Percentiles rank a stretch among this genome's conserved stretches.
phyloP scores from a whole-genome alignment of 2,888 invertebrate genomes.

The Pyrgus malvae region DNA sequence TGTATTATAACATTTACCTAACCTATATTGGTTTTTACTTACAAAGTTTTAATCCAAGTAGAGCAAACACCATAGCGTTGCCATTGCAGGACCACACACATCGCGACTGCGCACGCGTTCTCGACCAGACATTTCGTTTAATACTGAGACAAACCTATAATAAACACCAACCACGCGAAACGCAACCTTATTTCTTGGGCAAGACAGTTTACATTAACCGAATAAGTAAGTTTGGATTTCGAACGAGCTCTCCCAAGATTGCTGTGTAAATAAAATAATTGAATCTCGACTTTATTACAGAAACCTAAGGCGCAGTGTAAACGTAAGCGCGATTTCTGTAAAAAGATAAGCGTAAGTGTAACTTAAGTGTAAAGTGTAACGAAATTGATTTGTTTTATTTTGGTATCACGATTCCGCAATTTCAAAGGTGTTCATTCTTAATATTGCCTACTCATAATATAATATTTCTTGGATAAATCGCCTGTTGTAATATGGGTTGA shows the following conservation, averaged over 20 bases:
- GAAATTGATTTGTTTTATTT: slow-evolving; percentile 46
- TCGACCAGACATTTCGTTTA: slow-evolving; percentile 22
- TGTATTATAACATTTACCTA: too few species aligned
- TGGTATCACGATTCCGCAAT: slow-evolving; percentile 52
- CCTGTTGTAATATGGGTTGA: slow-evolving; percentile 7
- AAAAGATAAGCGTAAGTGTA: slow-evolving; percentile 25
- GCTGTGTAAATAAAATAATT: background rate
- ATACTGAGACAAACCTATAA: background rate
- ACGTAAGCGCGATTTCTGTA: slow-evolving; percentile 5
- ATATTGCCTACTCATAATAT: slow-evolving; percentile 8
- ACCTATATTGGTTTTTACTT: too few species aligned
- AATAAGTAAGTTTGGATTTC: background rate
- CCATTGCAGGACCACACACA: slow-evolving; percentile 19
- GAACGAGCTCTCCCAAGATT: slow-evolving; percentile 9
- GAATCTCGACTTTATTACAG: slow-evolving; percentile 6
- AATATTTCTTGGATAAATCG: slow-evolving; percentile 12
- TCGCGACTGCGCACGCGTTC: slow-evolving; percentile 18
- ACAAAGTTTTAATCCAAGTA: slow-evolving; percentile 3
- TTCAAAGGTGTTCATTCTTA: slow-evolving; percentile 32
- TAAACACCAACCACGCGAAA: background rate
- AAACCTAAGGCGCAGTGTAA: background rate
- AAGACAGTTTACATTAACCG: background rate
- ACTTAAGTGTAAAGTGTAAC: slow-evolving; percentile 26
- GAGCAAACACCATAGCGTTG: slow-evolving; percentile 3
- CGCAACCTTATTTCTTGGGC: slow-evolving; percentile 1